Conservation (phyloP, 1,140 invertebrate species). For the Leguminivora glycinivorella region DNA sequence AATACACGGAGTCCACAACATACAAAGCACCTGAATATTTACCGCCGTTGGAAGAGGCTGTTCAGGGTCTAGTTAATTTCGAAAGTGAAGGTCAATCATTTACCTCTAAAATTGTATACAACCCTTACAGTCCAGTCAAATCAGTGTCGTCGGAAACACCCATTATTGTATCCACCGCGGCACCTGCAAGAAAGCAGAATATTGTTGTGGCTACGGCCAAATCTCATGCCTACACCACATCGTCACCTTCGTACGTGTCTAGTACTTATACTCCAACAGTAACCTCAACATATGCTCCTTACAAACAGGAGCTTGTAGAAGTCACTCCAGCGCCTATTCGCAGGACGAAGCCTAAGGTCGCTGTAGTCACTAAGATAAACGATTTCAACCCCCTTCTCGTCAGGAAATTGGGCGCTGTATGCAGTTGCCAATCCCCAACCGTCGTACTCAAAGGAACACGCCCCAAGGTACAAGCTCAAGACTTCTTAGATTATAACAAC, state of each 20-base stretch:
- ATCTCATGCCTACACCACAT: slow-evolving; percentile 57
- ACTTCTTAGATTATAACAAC: slow-evolving; percentile 55
- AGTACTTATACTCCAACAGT: slow-evolving; percentile 44
- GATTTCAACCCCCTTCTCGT: slow-evolving; percentile 84
- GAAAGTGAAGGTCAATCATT: slow-evolving; percentile 42
- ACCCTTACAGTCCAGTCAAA: slow-evolving; percentile 49
- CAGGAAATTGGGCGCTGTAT: slow-evolving; percentile 85
- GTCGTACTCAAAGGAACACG: slow-evolving; percentile 76
- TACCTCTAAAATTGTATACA: slow-evolving; percentile 45
- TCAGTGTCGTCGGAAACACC: slow-evolving; percentile 31
- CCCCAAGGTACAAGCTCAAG: slow-evolving; percentile 52
- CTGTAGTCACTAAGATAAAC: slow-evolving; percentile 83
- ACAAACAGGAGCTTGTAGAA: slow-evolving; percentile 63
- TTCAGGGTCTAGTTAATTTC: slow-evolving; percentile 40
- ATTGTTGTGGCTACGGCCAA: slow-evolving; percentile 70
- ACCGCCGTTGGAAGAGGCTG: slow-evolving; percentile 50
- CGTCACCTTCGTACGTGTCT: slow-evolving; percentile 44
- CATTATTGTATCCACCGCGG: slow-evolving; percentile 43
- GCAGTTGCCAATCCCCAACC: slow-evolving; percentile 85
- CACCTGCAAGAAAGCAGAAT: slow-evolving; percentile 63
- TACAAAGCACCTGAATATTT: slow-evolving; percentile 69
- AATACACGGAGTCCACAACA: slow-evolving; percentile 52
- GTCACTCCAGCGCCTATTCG: slow-evolving; percentile 55
- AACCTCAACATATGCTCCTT: slow-evolving; percentile 57
- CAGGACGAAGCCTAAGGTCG: slow-evolving; percentile 75